Percentiles rank a stretch among this genome's conserved stretches.
phyloP scores from a whole-genome alignment of 1,140 invertebrate species.

The Anastrepha obliqua region DNA sequence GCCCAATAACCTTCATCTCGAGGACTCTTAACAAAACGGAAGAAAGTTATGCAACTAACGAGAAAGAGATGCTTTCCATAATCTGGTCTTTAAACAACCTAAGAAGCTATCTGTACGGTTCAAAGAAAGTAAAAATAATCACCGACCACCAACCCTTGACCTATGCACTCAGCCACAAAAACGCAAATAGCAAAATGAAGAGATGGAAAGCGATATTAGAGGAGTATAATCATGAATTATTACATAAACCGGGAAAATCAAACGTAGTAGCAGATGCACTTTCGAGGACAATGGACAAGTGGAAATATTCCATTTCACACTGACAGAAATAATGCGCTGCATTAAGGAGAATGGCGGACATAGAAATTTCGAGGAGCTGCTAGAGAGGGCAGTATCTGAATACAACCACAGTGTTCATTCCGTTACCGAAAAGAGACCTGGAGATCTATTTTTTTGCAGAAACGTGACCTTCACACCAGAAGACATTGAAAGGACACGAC shows the following conservation, averaged over 20 bases:
- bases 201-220: not conserved
- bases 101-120: too few relatives aligned
- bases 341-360: too few relatives aligned
- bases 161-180: not conserved
- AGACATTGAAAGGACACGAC: too few relatives aligned
- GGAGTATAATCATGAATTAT: not conserved
- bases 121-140: too few relatives aligned
- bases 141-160: not conserved
- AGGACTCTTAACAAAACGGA: conserved; percentile 11
- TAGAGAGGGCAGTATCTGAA: too few relatives aligned
- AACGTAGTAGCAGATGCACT: conserved; percentile 58
- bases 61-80: conserved; percentile 13
- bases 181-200: not conserved
- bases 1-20: conserved; percentile 15
- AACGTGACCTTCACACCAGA: too few relatives aligned
- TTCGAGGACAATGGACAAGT: not conserved
- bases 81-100: not conserved
- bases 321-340: conserved; percentile 25
- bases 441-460: too few relatives aligned
- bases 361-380: too few relatives aligned
- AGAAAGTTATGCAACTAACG: conserved; percentile 10
- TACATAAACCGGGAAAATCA: conserved; percentile 50
- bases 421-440: conserved; percentile 12
- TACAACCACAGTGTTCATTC: conserved; percentile 18
- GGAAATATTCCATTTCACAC: conserved; percentile 55